Evolutionary conservation across 2,888 invertebrate species (phyloP), one percentile per base, ranked within the genome.

Genomic region (Nasonia oneida): DNA sequence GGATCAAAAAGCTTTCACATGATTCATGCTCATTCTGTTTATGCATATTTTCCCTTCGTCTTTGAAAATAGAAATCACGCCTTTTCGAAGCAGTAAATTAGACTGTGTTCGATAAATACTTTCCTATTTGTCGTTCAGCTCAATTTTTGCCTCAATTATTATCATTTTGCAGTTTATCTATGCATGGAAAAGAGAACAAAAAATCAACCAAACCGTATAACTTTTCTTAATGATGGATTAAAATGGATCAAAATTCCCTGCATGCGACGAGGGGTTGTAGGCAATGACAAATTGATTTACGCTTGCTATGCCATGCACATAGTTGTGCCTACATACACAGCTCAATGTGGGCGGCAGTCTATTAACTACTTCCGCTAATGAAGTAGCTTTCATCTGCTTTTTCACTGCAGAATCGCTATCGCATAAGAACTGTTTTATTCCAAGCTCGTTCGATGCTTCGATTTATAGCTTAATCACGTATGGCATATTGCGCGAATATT

Each of bases 301-400:
- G 37, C 57, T n/a, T 50, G 29, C 29, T 29, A 37, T 8, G 57
- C 57, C 37, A 37, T 37, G 18, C 39, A n/a, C 37, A 39, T n/a
- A 39, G 5, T 1, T n/a, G 4, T 61, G n/a, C n/a, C 6, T n/a
- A 6, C 67, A 67, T 67, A 6, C 67, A 67, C 29, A 33, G 67
- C 23, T 12, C 29, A 67, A 67, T 23, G 67, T 33, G 47, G 14
- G 74, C 50, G 50, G 50, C 76, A 61, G 76, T 37, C 33, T 76
- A 76, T 76, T 37, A 77, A 77, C 37, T 39, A 57, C 76, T 77
- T 77, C 76, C 76, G 76, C 23, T 77, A 77, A 77, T 61, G 57
- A 57, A 77, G 29, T 33, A 73, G 8, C n/a, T 73, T n/a, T 39
- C 73, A 73, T 42, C 39, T n/a, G n/a, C 3, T n/a, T 73, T 73